phyloP scores from a whole-genome alignment of 2,113 vertebrate species.

The Bubo blakistoni region DNA sequence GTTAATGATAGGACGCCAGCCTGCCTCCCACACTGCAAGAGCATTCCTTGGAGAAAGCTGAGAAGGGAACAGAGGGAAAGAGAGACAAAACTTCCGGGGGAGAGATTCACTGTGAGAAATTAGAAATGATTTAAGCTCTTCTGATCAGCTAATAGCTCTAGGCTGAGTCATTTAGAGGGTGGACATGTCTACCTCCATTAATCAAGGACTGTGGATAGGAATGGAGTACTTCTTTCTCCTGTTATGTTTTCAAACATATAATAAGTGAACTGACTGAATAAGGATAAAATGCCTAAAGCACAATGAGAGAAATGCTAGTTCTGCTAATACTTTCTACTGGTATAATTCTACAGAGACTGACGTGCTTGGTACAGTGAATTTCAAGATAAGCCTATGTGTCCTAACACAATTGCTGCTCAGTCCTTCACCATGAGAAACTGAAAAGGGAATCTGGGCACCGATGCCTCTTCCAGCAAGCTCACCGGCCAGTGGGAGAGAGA shows the following conservation, averaged over 20 bases:
- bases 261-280: not conserved
- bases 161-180: not conserved
- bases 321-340: not conserved
- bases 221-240: not conserved
- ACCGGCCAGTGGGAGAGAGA: not conserved
- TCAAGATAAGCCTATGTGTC: not conserved
- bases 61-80: not conserved
- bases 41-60: conserved; percentile 9
- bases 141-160: conserved; percentile 22
- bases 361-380: not conserved
- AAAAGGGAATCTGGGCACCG: not conserved
- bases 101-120: not conserved
- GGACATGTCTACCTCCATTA: not conserved
- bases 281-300: not conserved
- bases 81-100: not conserved
- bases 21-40: conserved; percentile 31
- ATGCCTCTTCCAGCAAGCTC: not conserved
- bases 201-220: not conserved
- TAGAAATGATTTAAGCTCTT: conserved; percentile 15
- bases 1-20: not conserved
- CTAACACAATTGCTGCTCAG: not conserved
- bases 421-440: not conserved
- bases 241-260: not conserved
- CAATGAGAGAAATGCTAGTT: not conserved
- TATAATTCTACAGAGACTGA: not conserved